Evolutionary conservation across 2,888 invertebrate genomes (phyloP), one percentile per base, ranked within the genome.

Genomic region (Rapana venosa): DNA sequence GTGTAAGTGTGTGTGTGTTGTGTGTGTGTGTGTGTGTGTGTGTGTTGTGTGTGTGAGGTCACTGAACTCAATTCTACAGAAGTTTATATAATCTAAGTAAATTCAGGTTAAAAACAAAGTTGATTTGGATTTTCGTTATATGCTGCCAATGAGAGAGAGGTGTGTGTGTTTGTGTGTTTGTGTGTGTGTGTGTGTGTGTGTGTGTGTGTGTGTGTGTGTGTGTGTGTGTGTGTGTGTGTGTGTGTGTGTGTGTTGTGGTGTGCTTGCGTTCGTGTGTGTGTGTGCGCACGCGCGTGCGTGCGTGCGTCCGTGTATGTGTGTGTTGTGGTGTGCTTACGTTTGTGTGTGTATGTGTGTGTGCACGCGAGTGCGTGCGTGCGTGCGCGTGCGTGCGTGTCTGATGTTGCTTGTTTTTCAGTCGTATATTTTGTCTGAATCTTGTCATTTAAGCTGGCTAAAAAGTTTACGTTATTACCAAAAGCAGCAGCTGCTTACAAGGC

Each of bases 1-100:
- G 35, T 79, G 35, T 79, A 17, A 35, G 35, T 79, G 35, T 79
- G 35, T 79, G 47, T 81, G 47, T 36, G 47, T 81, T 81, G 47
- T 81, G 47, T 36, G 26, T 81, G 47, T 81, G 47, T 81, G 47
- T 81, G 47, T 81, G 47, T 81, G 47, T 81, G 47, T 81, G 47
- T 81, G 47, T 47, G 47, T n/a, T 66, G 66, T 66, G 66, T 66
- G 26, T 26, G 26, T 66, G 17, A 6, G 66, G 26, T 66, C 66
- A 66, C 13, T 26, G 13, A 66, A 26, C 66, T 66, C 66, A 66
- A 26, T 66, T 22, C 1, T 66, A 66, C 1, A 66, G 66, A 66
- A 66, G 17, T 17, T 17, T 17, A 17, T 61, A 17, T 26, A 66
- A 66, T 66, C 13, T 66, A 66, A 66, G 26, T 13, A 66, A 13